These are phyloP conservation scores for Pseudomugil tenellus DNA, from an alignment of 2,797 vertebrate genomes.

Conservation along the genomic window DNA sequence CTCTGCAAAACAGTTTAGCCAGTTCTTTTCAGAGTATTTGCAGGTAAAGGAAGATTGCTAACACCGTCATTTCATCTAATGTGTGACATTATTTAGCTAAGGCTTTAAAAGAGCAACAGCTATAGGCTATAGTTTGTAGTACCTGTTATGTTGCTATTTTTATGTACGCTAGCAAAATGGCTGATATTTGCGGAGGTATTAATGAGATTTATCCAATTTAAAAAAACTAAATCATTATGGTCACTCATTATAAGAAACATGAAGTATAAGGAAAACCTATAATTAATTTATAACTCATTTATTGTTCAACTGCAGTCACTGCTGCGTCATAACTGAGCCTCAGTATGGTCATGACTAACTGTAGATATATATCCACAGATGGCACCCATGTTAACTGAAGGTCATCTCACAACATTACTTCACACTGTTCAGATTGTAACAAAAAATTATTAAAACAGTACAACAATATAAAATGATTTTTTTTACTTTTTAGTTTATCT, in stretches of 20 bases:
- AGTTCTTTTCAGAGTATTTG: too few relatives aligned
- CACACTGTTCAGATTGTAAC: neutral
- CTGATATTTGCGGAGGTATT: too few relatives aligned
- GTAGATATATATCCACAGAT: constrained; percentile 28
- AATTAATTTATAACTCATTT: constrained; percentile 17
- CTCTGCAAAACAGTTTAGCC: too few relatives aligned
- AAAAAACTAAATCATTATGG: neutral
- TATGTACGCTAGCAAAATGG: too few relatives aligned
- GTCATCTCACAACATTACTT: constrained; percentile 21
- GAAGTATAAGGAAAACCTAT: constrained; percentile 11
- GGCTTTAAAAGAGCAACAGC: too few relatives aligned
- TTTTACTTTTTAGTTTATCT: neutral
- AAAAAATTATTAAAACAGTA: neutral
- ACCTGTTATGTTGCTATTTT: too few relatives aligned
- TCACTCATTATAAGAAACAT: constrained; percentile 11
- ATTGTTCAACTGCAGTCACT: constrained; percentile 18
- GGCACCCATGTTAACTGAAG: constrained; percentile 19
- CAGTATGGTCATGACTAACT: constrained; percentile 37
- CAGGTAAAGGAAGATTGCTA: too few relatives aligned
- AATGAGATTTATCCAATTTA: too few relatives aligned
- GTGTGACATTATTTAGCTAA: too few relatives aligned
- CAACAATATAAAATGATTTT: neutral
- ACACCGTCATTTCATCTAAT: too few relatives aligned
- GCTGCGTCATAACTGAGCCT: constrained; percentile 27
- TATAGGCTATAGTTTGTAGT: too few relatives aligned